Base-by-base conservation (phyloP, 2,888 invertebrate genomes). In the Erebia palarica region DNA sequence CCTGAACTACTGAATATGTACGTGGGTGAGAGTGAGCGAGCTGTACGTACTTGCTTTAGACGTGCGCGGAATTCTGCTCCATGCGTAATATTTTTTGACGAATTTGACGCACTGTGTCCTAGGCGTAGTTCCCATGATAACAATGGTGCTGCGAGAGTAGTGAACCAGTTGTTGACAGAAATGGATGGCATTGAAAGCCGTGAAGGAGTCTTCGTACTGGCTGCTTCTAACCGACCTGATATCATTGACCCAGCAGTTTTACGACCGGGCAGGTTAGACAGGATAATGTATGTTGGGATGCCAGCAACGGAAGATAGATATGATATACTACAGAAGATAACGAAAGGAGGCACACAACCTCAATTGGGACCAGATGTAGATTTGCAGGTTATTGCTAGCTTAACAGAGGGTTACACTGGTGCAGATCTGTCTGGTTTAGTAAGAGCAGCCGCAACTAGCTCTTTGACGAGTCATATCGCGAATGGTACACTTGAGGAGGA, bases 1-100 rank as follows among this genome's bases (percentile, higher is more conserved):
- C 99, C 99, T 0, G 99, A 99, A 89, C 90, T 99, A 68, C 94
- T 99, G 71, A 99, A 98, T 84, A 99, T 99, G 99, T 99, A 99
- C 89, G 98, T 99, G 18, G 99, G 99, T 72, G 99, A 99, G 91
- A 99, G 99, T 89, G 99, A 99, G 89, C 95, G 97, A 78, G 99
- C 99, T 0, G 98, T 99, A 0, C 94, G 99, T n/a, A 97, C 97
- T 36, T 98, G 98, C 81, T 99, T 99, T 86, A 96, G 97, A 84
- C 94, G 99, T 76, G 99, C 99, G 0, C 94, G 97, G 60, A 98
- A 98, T 88, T 99, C 99, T 0, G 96, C 98, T 0, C 99, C 99
- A 0, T 99, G 99, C 85, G 98, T 99, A 3, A 99, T 99, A 86
- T 99, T 99, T 92, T 99, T 99, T 84, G 99, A 99, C 85, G 99